phyloP scores from a whole-genome alignment of 2,797 vertebrate species.

The Nothura maculosa region DNA sequence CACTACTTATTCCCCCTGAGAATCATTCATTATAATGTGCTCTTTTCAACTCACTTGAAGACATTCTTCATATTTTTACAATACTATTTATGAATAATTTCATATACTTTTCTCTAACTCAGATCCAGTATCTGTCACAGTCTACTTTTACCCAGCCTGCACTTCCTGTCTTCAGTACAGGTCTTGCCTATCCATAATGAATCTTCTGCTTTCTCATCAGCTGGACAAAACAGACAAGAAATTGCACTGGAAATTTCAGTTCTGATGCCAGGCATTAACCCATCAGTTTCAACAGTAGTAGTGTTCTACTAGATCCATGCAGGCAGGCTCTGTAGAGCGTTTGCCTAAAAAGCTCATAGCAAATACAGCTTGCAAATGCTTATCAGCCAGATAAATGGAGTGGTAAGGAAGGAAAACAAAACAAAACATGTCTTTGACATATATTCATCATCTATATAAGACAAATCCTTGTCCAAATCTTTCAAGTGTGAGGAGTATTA shows the following conservation, averaged over 20 bases:
- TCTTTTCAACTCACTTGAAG: not conserved
- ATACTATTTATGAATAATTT: not conserved
- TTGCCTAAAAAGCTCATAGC: not conserved
- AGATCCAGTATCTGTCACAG: not conserved
- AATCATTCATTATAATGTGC: not conserved
- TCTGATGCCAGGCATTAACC: not conserved
- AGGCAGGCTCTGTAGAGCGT: not conserved
- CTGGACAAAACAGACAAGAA: not conserved
- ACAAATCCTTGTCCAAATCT: not conserved
- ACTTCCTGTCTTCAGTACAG: not conserved
- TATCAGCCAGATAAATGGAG: not conserved
- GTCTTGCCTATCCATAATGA: not conserved
- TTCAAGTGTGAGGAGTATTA: not conserved
- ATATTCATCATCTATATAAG: not conserved
- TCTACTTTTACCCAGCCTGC: not conserved
- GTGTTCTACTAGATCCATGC: not conserved
- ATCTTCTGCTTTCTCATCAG: not conserved
- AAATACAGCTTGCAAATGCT: not conserved
- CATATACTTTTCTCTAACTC: not conserved
- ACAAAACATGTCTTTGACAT: fast-evolving
- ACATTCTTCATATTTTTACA: not conserved
- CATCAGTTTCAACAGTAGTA: not conserved
- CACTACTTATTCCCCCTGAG: not conserved
- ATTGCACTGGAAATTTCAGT: not conserved
- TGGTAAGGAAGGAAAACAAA: not conserved